Evolutionary conservation across 2,888 invertebrate species (phyloP).

Genomic region (Erebia palarica): DNA sequence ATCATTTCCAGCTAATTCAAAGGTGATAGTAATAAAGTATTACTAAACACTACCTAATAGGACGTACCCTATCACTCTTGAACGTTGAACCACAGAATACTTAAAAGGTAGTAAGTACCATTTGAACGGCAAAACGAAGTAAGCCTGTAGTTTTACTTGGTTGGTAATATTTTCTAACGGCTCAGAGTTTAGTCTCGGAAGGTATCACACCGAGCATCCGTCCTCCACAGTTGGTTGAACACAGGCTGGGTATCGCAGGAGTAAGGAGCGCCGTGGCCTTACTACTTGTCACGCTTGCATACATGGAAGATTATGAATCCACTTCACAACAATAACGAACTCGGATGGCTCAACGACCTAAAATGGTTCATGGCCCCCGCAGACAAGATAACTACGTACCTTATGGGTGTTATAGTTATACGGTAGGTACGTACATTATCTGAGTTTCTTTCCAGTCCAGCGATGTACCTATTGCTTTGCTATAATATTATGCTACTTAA

Average conservation of each 20-base stretch:
- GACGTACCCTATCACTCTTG: no score
- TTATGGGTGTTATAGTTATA: no score
- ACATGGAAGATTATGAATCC: constrained; percentile 9
- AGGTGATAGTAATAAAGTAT: no score
- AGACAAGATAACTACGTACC: not conserved
- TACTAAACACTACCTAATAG: no score
- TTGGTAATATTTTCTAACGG: not conserved
- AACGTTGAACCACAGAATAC: no score
- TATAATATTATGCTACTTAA: no score
- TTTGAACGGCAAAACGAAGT: no score
- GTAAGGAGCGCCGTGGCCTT: constrained; percentile 13
- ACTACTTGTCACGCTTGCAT: constrained; percentile 10
- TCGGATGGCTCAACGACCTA: not conserved
- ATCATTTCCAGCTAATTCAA: no score
- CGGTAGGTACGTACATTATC: no score
- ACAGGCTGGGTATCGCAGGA: constrained; percentile 2
- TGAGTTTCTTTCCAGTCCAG: no score
- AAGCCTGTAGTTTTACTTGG: no score
- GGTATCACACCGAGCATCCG: constrained; percentile 8
- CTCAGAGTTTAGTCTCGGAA: not conserved
- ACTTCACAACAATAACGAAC: not conserved
- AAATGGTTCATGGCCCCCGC: not conserved
- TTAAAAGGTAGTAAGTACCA: no score
- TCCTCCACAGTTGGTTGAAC: constrained; percentile 20
- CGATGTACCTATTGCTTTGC: not conserved